These are phyloP conservation scores for Chrysodeixis includens DNA, from an alignment of 2,888 invertebrate species.

Conservation along the genomic window DNA sequence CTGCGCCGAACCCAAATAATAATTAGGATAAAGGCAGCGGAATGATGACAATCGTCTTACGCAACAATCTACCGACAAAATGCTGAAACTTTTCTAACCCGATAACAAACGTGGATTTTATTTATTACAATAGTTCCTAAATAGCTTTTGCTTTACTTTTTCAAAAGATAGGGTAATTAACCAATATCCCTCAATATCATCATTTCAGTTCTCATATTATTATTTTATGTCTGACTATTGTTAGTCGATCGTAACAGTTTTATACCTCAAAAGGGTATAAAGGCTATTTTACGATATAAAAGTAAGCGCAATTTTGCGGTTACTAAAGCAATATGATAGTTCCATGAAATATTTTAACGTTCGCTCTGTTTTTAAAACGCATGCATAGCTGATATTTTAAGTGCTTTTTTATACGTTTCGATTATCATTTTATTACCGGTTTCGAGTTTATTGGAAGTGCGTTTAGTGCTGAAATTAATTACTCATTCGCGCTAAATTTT, in stretches of 20 bases:
- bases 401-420: not conserved
- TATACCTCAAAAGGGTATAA: conserved; percentile 55
- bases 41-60: too few relatives aligned
- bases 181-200: conserved; percentile 19
- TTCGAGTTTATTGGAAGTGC: not conserved
- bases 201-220: conserved; percentile 29
- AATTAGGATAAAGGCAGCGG: too few relatives aligned
- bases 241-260: conserved; percentile 52
- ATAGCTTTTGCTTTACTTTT: not conserved
- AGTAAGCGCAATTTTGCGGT: conserved; percentile 42
- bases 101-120: too few relatives aligned
- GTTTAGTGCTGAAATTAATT: conserved; percentile 4
- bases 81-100: too few relatives aligned
- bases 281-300: conserved; percentile 53
- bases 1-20: too few relatives aligned
- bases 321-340: conserved; percentile 13
- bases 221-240: conserved; percentile 39
- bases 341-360: conserved; percentile 32
- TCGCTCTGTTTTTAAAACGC: conserved; percentile 23
- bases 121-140: too few relatives aligned
- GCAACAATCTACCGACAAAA: too few relatives aligned
- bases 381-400: not conserved
- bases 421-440: not conserved
- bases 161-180: not conserved
- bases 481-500: not conserved